A percentile compares a stretch with the other conserved stretches of the same genome.
Conservation (phyloP, 2,888 invertebrate genomes). For the Ophion slaviceki region DNA sequence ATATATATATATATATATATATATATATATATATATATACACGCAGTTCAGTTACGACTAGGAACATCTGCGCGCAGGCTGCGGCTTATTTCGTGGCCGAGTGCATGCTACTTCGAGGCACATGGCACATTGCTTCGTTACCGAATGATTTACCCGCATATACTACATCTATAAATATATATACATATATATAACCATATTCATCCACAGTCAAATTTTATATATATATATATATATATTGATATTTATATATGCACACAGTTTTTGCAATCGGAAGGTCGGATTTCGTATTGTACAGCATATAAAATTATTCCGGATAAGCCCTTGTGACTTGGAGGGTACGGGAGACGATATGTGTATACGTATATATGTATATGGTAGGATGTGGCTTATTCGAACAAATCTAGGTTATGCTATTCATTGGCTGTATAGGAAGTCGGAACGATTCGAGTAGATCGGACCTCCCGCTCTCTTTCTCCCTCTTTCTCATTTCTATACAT, state of each 20-base stretch:
- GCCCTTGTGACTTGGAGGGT: neutral
- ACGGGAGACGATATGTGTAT: too few relatives aligned
- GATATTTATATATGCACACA: too few relatives aligned
- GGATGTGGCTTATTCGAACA: constrained; percentile 81
- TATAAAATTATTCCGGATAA: neutral
- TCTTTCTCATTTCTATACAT: neutral
- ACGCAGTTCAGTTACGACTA: too few relatives aligned
- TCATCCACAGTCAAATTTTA: too few relatives aligned
- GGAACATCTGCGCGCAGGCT: too few relatives aligned
- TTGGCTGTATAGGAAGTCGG: constrained; percentile 63
- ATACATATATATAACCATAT: neutral
- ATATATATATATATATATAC: too few relatives aligned
- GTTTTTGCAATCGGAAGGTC: too few relatives aligned
- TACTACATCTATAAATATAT: neutral
- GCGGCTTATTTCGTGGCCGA: too few relatives aligned
- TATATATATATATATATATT: neutral
- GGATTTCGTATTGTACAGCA: too few relatives aligned
- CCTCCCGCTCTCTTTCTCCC: neutral
- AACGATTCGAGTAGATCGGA: constrained; percentile 56
- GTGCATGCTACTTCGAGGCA: too few relatives aligned
- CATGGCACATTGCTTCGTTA: neutral
- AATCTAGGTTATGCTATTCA: constrained; percentile 81
- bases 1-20: too few relatives aligned
- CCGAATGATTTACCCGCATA: neutral
- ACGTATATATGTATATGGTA: constrained; percentile 64